phyloP scores from a whole-genome alignment of 2,888 invertebrate genomes.

The Drosophila yooni region DNA sequence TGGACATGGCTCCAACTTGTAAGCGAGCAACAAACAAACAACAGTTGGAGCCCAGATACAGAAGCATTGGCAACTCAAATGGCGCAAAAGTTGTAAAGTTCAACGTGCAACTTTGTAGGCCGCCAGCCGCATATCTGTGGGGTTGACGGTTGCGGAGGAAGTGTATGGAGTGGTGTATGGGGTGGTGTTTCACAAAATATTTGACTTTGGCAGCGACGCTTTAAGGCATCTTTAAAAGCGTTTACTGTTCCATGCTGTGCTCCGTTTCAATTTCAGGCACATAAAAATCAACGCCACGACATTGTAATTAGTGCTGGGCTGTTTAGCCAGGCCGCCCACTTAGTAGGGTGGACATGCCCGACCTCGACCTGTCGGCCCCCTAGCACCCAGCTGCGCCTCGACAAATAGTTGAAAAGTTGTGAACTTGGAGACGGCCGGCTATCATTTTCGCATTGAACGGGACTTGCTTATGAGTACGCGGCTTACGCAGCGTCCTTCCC shows the following conservation, averaged over 20 bases:
- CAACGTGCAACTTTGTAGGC: conserved; percentile 74
- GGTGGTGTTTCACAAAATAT: conserved; percentile 41
- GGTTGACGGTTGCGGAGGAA: neutral
- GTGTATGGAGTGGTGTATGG: neutral
- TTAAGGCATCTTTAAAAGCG: conserved; percentile 65
- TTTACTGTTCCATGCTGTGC: conserved; percentile 53
- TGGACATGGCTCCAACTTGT: conserved; percentile 63
- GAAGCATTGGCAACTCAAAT: conserved; percentile 41
- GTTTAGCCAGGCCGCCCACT: conserved; percentile 37
- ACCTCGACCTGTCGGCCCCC: neutral
- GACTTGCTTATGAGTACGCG: conserved; percentile 63
- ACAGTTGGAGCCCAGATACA: conserved; percentile 36
- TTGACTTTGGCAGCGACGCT: conserved; percentile 37
- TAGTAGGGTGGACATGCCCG: neutral
- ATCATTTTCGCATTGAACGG: conserved; percentile 76
- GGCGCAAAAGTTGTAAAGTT: conserved; percentile 74
- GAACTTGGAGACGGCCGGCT: conserved; percentile 64
- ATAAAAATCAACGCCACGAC: conserved; percentile 74
- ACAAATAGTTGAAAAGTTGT: conserved; percentile 77
- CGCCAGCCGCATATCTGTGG: conserved; percentile 11
- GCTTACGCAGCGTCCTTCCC: conserved; percentile 20
- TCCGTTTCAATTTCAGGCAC: conserved; percentile 71
- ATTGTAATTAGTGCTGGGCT: conserved; percentile 70
- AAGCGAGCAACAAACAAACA: conserved; percentile 62
- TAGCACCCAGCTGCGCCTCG: neutral